These are phyloP conservation scores for Mungos mungo DNA, from an alignment of 2,113 vertebrate species.

Conservation along the genomic window DNA sequence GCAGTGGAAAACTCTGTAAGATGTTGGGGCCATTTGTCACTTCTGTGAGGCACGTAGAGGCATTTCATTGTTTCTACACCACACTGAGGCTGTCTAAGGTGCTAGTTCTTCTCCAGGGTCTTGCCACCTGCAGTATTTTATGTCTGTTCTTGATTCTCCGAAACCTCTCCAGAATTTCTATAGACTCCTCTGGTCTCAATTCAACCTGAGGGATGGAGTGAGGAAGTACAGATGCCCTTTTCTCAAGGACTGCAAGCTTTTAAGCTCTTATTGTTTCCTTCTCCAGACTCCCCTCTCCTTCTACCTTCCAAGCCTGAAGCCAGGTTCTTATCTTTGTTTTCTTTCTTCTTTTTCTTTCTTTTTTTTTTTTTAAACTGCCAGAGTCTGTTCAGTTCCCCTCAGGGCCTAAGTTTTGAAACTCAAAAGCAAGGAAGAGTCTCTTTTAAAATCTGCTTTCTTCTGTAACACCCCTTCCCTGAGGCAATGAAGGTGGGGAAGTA, in stretches of 20 bases:
- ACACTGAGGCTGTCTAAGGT: not conserved
- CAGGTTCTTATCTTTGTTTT: conserved; percentile 10
- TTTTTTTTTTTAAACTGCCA: not conserved
- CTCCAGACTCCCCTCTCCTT: not conserved
- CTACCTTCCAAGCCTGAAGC: not conserved
- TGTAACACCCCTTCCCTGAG: conserved; percentile 4
- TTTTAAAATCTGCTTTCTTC: conserved; percentile 43
- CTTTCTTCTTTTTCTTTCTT: not conserved
- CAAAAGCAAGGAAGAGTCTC: conserved; percentile 29
- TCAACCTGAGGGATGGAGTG: not conserved
- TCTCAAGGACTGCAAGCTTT: not conserved
- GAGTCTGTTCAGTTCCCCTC: not conserved
- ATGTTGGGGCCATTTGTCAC: not conserved
- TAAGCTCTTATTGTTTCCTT: not conserved
- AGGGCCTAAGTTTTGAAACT: conserved; percentile 33
- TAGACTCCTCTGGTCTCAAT: not conserved
- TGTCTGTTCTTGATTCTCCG: not conserved
- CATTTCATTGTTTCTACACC: not conserved
- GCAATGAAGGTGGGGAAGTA: not conserved
- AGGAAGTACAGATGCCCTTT: not conserved
- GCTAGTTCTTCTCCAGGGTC: not conserved
- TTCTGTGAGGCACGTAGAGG: not conserved
- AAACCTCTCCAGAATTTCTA: not conserved
- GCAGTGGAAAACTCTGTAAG: not conserved
- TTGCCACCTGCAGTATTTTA: not conserved